phyloP scores from a whole-genome alignment of 2,113 vertebrate species.

The Etia nguti region DNA sequence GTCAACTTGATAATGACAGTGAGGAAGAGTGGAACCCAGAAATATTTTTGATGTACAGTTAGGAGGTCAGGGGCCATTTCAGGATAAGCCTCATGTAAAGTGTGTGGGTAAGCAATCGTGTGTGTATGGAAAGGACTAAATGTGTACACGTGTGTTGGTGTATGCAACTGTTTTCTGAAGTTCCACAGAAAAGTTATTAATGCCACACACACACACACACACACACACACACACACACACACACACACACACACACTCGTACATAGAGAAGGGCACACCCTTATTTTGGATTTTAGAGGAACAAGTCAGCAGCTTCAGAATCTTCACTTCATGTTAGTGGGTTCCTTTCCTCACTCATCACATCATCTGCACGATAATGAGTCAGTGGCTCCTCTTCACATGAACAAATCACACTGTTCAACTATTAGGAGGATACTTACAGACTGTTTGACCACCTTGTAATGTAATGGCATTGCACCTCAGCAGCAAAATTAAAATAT shows the following conservation, averaged over 20 bases:
- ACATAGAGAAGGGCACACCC: background rate
- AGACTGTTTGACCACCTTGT: background rate
- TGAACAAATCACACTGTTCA: background rate
- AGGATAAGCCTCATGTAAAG: no score
- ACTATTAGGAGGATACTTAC: background rate
- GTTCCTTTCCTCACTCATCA: background rate
- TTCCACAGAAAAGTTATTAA: background rate
- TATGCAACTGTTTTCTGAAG: no score
- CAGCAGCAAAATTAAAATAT: background rate
- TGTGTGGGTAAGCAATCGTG: no score
- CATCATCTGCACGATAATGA: background rate
- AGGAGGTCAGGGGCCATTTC: no score
- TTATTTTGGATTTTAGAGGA: background rate
- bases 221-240: no score
- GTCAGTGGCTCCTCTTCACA: background rate
- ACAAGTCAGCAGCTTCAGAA: background rate
- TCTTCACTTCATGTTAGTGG: background rate
- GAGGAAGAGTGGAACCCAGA: no score
- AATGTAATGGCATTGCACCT: background rate
- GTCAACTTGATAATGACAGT: no score
- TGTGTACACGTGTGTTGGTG: no score
- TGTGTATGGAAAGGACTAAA: no score
- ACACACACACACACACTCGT: accelerated
- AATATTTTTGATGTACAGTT: no score
- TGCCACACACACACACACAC: accelerated